Base-by-base conservation (phyloP, 2,888 invertebrate species). In the Cantharis lateralis region DNA sequence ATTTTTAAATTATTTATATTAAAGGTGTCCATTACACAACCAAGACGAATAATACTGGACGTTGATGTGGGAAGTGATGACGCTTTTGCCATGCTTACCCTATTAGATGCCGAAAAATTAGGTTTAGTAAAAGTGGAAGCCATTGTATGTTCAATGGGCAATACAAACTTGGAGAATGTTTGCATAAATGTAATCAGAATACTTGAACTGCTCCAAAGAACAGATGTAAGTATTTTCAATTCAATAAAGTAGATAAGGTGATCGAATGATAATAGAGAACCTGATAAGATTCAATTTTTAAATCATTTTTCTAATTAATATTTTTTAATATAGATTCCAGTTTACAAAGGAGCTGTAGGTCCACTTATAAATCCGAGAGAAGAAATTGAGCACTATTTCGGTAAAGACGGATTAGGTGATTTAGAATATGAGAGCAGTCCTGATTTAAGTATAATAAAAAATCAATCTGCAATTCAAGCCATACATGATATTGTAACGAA, bases 351-450 rank as follows among this genome's bases (percentile, higher is more conserved):
- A 10, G 91, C 92, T 0, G 87, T 89, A 71, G 86, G 89, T 3
- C 88, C 91, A 15, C 84, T 91, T 4, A 20, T 77, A 26, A 86
- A 83, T 80, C 88, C 89, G 7, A 87, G 88, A 7, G 68, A 84
- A 9, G 83, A 84, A 16, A 82, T 84, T 0, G 85, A 83, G 0
- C 82, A 88, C 78, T 94, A 90, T 82, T 91, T 92, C 83, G 95
- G 95, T 0, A 82, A 84, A n/a, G 95, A 95, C 86, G 95, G 95
- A 1, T 91, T 95, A 75, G 94, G 94, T 1, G 94, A 94, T 84
- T 88, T 89, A 10, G 88, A 73, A 32, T 68, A 81, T 20, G 76
- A 79, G 11, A 70, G 24, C 9, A 82, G 81, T 62, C 80, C 82
- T 10, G 81, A 87, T 78, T 24, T 83, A 20, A 82, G 79, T n/a